Evolutionary conservation across 2,888 invertebrate species (phyloP).

Genomic region (Calameuta idolon): DNA sequence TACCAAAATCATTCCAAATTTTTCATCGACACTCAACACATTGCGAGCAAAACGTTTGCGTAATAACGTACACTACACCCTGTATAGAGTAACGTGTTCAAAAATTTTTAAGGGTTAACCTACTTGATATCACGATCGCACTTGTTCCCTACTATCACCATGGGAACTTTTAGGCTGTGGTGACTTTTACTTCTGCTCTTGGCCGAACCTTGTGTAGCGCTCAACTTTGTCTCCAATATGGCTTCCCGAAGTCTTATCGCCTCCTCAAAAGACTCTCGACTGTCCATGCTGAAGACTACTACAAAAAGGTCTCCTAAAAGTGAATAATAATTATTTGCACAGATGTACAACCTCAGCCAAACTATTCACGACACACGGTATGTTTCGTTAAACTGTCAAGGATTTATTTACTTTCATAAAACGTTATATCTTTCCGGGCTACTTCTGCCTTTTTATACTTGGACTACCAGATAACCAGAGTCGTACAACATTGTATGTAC

Average conservation of each 20-base stretch:
- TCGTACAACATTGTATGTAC: not conserved
- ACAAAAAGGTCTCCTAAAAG: constrained; percentile 81
- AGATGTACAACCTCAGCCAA: too few relatives aligned
- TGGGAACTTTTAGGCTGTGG: constrained; percentile 75
- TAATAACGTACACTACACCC: not conserved
- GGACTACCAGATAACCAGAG: not conserved
- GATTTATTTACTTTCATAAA: not conserved
- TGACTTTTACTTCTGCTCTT: constrained; percentile 74
- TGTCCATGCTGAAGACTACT: constrained; percentile 87
- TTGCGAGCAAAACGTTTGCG: not conserved
- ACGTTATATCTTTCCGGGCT: not conserved
- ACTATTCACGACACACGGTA: too few relatives aligned
- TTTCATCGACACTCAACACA: not conserved
- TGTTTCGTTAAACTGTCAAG: not conserved
- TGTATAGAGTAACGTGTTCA: not conserved
- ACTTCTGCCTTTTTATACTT: not conserved
- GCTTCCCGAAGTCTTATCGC: constrained; percentile 84
- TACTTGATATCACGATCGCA: constrained; percentile 85
- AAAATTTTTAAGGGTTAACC: constrained; percentile 44
- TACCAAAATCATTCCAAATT: not conserved
- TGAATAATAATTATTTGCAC: not conserved
- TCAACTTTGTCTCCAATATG: constrained; percentile 85
- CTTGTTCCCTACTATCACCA: constrained; percentile 91
- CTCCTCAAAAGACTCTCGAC: constrained; percentile 86
- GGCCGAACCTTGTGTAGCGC: constrained; percentile 74